phyloP scores from a whole-genome alignment of 2,888 invertebrate genomes.

The Emesis castigata region DNA sequence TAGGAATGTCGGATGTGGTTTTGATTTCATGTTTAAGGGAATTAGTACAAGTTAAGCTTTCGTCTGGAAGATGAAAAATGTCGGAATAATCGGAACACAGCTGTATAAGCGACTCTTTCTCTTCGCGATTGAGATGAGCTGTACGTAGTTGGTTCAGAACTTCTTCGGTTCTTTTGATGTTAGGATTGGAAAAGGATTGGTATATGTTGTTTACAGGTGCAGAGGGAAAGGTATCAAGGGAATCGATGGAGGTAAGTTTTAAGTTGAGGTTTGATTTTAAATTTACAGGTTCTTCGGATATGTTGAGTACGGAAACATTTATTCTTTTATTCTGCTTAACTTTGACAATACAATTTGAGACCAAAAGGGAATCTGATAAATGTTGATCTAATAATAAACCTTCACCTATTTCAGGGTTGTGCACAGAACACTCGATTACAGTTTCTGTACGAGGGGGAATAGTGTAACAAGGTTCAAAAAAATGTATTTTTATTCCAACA shows the following conservation, averaged over 20 bases:
- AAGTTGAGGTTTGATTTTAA: constrained; percentile 18
- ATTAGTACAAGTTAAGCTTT: constrained; percentile 42
- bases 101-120: constrained; percentile 9
- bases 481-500: not conserved
- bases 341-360: not conserved
- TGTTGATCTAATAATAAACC: not conserved
- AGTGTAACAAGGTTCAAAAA: not conserved
- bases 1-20: constrained; percentile 41
- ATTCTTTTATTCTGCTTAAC: constrained; percentile 27
- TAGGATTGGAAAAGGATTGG: not conserved
- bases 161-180: not conserved
- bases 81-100: constrained; percentile 37
- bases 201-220: not conserved
- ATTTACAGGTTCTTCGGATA: constrained; percentile 12
- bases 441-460: not conserved
- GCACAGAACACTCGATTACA: not conserved
- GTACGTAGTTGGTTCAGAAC: not conserved
- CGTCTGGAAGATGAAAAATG: constrained; percentile 42
- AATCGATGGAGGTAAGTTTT: not conserved
- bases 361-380: not conserved
- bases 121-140: constrained; percentile 30
- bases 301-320: constrained; percentile 9
- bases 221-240: not conserved
- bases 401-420: not conserved
- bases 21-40: constrained; percentile 46